phyloP scores from a whole-genome alignment of 2,888 invertebrate genomes.

The Drosophila macrospina region DNA sequence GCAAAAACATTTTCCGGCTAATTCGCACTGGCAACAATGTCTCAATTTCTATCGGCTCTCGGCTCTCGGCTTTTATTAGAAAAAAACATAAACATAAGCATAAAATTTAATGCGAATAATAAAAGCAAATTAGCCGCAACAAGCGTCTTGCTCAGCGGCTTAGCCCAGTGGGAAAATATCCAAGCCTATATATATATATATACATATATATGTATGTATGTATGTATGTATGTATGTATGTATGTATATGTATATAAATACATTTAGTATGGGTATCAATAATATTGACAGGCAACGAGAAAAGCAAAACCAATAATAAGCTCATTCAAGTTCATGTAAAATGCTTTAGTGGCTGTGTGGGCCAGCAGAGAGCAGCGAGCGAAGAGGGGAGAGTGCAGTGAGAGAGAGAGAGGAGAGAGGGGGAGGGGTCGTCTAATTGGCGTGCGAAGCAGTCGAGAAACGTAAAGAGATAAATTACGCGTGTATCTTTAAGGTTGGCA shows the following conservation, averaged over 20 bases:
- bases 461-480: slow-evolving; percentile 70
- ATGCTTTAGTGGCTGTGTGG: slow-evolving; percentile 38
- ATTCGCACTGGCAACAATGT: slow-evolving; percentile 72
- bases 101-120: slow-evolving; percentile 78
- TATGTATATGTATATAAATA: slow-evolving; percentile 49
- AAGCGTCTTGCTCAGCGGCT: slow-evolving; percentile 43
- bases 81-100: slow-evolving; percentile 72
- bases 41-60: slow-evolving; percentile 64
- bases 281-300: slow-evolving; percentile 66
- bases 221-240: neutral
- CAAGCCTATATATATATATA: slow-evolving; percentile 62
- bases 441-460: slow-evolving; percentile 68
- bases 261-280: slow-evolving; percentile 66
- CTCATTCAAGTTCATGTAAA: slow-evolving; percentile 80
- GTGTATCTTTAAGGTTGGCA: slow-evolving; percentile 60
- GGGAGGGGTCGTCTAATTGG: slow-evolving; percentile 53
- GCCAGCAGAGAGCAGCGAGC: too few species aligned
- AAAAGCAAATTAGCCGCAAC: slow-evolving; percentile 77
- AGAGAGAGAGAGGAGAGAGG: neutral
- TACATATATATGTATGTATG: slow-evolving; percentile 15
- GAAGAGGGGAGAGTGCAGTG: neutral
- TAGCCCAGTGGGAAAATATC: slow-evolving; percentile 64
- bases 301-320: slow-evolving; percentile 71
- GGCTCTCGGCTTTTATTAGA: slow-evolving; percentile 62
- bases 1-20: slow-evolving; percentile 62